Conservation (phyloP, 2,888 invertebrate species). For the Andricus quercusramuli region DNA sequence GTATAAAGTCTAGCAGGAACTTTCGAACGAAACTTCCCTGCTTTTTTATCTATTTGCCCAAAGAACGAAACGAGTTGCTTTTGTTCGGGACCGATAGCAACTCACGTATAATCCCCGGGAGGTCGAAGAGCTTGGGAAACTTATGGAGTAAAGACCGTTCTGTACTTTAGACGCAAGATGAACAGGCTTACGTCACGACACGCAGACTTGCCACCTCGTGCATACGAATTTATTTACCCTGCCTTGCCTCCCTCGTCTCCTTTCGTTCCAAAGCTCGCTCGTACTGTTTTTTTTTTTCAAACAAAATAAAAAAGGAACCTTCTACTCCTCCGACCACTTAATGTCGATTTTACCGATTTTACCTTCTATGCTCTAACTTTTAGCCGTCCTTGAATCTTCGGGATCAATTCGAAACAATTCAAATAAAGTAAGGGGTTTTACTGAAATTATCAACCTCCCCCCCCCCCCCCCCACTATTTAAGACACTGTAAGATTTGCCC, state of each 20-base stretch:
- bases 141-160: conserved; percentile 59
- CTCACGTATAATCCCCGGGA: conserved; percentile 61
- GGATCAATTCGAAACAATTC: neutral
- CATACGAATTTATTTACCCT: conserved; percentile 38
- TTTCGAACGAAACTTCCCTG: conserved; percentile 64
- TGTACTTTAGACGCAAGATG: conserved; percentile 55
- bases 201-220: conserved; percentile 38
- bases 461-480: too few relatives aligned
- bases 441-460: too few relatives aligned
- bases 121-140: conserved; percentile 58
- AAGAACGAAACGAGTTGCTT: conserved; percentile 64
- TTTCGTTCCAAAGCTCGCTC: conserved; percentile 22
- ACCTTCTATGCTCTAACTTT: conserved; percentile 21
- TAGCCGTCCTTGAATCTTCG: conserved; percentile 28
- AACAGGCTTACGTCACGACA: conserved; percentile 55
- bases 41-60: conserved; percentile 67
- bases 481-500: too few relatives aligned
- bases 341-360: conserved; percentile 29
- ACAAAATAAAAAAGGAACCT: conserved; percentile 5
- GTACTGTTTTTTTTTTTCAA: conserved; percentile 28
- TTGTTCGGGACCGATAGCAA: conserved; percentile 63
- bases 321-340: conserved; percentile 27
- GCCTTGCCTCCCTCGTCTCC: conserved; percentile 29
- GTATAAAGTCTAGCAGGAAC: conserved; percentile 69
- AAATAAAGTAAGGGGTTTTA: too few relatives aligned